A percentile compares a stretch with the other conserved stretches of the same genome.
Evolutionary conservation across 1,140 invertebrate genomes (phyloP).

Genomic region (Aphelenchoides avenae): DNA sequence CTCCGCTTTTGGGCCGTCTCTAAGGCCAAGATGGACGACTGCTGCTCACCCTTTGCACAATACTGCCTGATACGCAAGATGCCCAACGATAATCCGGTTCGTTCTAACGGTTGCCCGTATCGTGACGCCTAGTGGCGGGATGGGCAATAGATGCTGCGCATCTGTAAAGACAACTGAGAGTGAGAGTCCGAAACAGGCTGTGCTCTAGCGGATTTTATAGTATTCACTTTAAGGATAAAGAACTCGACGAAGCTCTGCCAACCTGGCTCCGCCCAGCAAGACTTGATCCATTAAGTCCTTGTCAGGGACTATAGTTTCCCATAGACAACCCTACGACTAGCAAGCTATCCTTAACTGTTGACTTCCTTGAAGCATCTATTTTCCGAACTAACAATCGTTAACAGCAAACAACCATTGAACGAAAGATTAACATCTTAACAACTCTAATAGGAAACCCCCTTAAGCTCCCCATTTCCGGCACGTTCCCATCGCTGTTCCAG

Average conservation of each 20-base stretch:
- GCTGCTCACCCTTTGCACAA: constrained; percentile 57
- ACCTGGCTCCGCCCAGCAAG: constrained; percentile 23
- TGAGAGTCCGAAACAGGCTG: too few species aligned
- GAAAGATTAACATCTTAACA: too few species aligned
- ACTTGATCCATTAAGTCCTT: constrained; percentile 46
- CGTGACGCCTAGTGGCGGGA: too few species aligned
- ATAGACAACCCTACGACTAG: too few species aligned
- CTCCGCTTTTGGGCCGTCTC: constrained; percentile 57
- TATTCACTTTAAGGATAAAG: constrained; percentile 9
- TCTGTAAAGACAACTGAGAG: too few species aligned
- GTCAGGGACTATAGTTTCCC: neutral
- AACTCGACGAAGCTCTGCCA: constrained; percentile 13
- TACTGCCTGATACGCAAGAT: constrained; percentile 46
- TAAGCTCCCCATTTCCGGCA: neutral
- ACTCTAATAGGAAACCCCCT: too few species aligned
- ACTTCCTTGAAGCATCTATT: too few species aligned
- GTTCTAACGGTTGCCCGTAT: neutral
- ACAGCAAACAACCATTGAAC: too few species aligned
- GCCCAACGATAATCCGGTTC: constrained; percentile 31
- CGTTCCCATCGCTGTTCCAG: neutral
- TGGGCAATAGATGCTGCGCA: too few species aligned
- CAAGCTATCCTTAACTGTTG: too few species aligned
- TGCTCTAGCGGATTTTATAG: neutral
- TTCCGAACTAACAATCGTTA: too few species aligned
- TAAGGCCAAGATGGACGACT: constrained; percentile 57